phyloP scores from a whole-genome alignment of 2,113 vertebrate genomes.

The Lophius piscatorius region DNA sequence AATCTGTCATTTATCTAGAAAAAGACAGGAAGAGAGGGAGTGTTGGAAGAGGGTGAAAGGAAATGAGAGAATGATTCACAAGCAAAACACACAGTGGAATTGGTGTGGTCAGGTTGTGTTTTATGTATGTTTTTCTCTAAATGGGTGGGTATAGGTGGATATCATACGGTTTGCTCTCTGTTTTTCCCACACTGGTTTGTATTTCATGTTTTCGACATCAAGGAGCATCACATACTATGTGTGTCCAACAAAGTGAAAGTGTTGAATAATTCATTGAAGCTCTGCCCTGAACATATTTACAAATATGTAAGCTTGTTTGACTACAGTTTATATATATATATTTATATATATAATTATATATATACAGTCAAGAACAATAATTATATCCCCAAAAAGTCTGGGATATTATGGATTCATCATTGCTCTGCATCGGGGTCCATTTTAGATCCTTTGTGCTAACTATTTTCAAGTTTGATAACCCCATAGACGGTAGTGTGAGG shows the following conservation, averaged over 20 bases:
- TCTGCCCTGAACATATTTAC: not conserved
- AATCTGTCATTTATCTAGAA: not conserved
- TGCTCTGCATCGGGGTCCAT: no score
- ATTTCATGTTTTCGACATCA: slow-evolving; percentile 3
- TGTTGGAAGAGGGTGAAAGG: not conserved
- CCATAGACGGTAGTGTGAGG: no score
- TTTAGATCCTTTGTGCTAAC: no score
- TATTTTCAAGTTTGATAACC: no score
- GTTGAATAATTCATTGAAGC: slow-evolving; percentile 22
- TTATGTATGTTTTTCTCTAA: slow-evolving; percentile 1
- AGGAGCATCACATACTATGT: not conserved
- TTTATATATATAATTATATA: no score
- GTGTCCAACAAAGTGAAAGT: not conserved
- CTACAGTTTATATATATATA: no score
- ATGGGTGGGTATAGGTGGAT: slow-evolving; percentile 2
- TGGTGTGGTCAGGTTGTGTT: slow-evolving; percentile 5
- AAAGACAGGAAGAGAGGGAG: not conserved
- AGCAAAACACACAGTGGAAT: slow-evolving; percentile 2
- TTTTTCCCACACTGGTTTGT: slow-evolving; percentile 1
- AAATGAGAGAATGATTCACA: slow-evolving; percentile 7
- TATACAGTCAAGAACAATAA: no score
- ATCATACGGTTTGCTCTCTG: not conserved
- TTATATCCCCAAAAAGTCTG: no score
- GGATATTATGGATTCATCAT: no score
- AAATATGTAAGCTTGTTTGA: no score